phyloP scores from a whole-genome alignment of 2,888 invertebrate genomes.

The Dicycla oo region DNA sequence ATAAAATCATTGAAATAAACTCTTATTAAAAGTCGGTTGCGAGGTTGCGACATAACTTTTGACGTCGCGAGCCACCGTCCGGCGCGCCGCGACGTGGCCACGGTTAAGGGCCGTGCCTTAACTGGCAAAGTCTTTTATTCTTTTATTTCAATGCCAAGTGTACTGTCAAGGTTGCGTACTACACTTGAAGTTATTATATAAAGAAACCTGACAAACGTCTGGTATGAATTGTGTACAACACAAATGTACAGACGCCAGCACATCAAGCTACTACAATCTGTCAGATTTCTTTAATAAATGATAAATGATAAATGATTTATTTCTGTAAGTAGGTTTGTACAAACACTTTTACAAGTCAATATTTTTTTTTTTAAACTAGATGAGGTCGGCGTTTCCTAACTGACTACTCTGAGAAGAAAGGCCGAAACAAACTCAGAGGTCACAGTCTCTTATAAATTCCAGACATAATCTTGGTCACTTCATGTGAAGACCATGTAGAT shows the following conservation, averaged over 20 bases:
- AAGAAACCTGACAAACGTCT: slow-evolving; percentile 5
- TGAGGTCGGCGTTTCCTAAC: too few relatives aligned
- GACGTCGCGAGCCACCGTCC: background rate
- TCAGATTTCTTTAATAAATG: too few relatives aligned
- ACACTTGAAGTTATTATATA: slow-evolving; percentile 23
- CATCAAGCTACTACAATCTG: too few relatives aligned
- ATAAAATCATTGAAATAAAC: background rate
- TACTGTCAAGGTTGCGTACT: slow-evolving; percentile 41
- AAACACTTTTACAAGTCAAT: too few relatives aligned
- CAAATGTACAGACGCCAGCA: background rate
- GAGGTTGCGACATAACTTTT: background rate
- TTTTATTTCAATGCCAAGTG: slow-evolving; percentile 52
- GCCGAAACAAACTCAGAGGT: too few relatives aligned
- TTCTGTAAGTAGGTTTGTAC: too few relatives aligned
- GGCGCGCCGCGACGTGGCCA: background rate
- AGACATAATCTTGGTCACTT: too few relatives aligned
- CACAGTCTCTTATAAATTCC: too few relatives aligned
- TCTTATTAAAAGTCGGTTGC: background rate
- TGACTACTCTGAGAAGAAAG: too few relatives aligned
- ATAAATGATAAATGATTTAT: too few relatives aligned
- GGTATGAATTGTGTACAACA: background rate
- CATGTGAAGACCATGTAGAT: too few relatives aligned
- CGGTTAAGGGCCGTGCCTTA: background rate
- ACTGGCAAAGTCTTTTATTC: slow-evolving; percentile 10
- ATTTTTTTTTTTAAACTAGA: too few relatives aligned